Evolutionary conservation across 92 coral and sea anemone genomes (phyloP).

Genomic region (Actinostola sp.): DNA sequence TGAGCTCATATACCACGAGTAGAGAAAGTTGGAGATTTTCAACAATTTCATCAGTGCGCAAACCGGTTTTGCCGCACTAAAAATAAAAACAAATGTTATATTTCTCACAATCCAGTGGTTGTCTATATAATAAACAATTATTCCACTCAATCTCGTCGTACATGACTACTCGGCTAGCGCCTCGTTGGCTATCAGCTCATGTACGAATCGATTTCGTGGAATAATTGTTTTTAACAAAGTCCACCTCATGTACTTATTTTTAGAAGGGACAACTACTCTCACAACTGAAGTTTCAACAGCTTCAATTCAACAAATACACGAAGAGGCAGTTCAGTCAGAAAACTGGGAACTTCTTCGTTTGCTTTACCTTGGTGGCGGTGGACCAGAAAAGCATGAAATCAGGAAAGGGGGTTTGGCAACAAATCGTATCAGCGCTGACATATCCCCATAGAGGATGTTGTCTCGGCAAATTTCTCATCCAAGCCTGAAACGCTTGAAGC

Average conservation of each 20-base stretch:
- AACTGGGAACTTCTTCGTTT: conserved; percentile 79
- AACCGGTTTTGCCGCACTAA: too few species aligned
- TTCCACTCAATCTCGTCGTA: too few species aligned
- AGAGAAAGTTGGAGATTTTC: too few species aligned
- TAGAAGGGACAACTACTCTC: conserved; percentile 64
- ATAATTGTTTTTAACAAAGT: not conserved
- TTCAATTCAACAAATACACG: conserved; percentile 33
- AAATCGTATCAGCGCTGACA: conserved; percentile 30
- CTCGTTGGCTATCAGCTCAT: too few species aligned
- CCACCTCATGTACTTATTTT: not conserved
- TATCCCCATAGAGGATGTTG: conserved; percentile 75
- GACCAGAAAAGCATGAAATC: conserved; percentile 42
- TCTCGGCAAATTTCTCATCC: conserved; percentile 32
- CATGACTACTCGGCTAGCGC: too few species aligned
- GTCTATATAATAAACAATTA: too few species aligned
- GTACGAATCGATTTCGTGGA: not conserved
- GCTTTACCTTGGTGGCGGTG: conserved; percentile 83
- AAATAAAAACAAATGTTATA: too few species aligned
- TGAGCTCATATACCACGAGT: too few species aligned
- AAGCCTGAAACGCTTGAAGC: conserved; percentile 46
- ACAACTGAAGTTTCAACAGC: conserved; percentile 52
- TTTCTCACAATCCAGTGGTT: too few species aligned
- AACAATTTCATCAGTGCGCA: too few species aligned
- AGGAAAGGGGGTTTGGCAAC: conserved; percentile 81
- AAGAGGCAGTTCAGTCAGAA: conserved; percentile 32